These are phyloP conservation scores for Lomographa bimaculata DNA, from an alignment of 2,888 invertebrate genomes.

Conservation along the genomic window DNA sequence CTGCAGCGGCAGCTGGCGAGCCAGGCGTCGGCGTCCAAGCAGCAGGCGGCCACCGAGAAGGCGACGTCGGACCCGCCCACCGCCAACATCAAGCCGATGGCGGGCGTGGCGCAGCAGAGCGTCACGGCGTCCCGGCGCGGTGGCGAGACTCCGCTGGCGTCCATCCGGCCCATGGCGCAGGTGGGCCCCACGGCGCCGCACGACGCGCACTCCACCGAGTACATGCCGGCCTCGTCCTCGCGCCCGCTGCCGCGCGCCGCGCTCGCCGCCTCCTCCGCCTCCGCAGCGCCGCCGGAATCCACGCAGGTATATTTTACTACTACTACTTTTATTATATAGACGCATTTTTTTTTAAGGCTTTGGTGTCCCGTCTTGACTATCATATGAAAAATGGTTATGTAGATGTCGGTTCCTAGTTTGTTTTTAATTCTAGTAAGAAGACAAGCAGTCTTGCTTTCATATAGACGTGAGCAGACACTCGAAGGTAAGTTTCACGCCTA, in stretches of 20 bases:
- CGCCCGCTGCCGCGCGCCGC: constrained; percentile 84
- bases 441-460: too few relatives aligned
- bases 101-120: constrained; percentile 82
- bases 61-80: constrained; percentile 86
- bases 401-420: too few relatives aligned
- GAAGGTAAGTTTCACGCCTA: too few relatives aligned
- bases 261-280: constrained; percentile 86
- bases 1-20: constrained; percentile 88
- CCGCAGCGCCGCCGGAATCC: constrained; percentile 68
- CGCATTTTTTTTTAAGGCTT: too few relatives aligned
- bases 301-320: constrained; percentile 45
- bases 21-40: constrained; percentile 87
- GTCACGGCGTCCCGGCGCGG: constrained; percentile 86
- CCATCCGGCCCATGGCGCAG: constrained; percentile 95
- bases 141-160: constrained; percentile 93
- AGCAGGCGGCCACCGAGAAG: constrained; percentile 82
- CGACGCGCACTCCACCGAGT: constrained; percentile 87
- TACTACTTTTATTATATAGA: too few relatives aligned
- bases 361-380: too few relatives aligned
- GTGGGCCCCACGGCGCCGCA: constrained; percentile 91
- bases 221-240: constrained; percentile 93
- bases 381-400: too few relatives aligned
- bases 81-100: constrained; percentile 97
- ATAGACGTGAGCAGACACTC: too few relatives aligned
- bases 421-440: too few relatives aligned